Percentiles rank a stretch among this genome's conserved stretches.
phyloP scores from a whole-genome alignment of 92 coral and sea anemone genomes.

The Palythoa caribaeorum region DNA sequence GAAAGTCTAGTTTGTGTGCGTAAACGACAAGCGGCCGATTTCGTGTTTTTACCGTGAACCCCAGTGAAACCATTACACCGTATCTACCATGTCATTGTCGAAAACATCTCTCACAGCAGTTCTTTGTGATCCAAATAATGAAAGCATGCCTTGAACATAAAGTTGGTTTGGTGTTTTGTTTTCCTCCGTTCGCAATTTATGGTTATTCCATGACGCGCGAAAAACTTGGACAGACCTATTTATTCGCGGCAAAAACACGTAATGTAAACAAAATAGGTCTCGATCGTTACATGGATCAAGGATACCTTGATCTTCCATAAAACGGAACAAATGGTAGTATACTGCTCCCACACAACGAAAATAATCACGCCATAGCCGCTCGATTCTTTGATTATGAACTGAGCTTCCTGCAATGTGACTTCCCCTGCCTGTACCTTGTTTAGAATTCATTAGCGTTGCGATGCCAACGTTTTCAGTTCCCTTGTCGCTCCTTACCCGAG shows the following conservation, averaged over 20 bases:
- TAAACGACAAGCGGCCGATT: too few relatives aligned
- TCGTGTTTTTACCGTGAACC: too few relatives aligned
- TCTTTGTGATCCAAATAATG: background rate
- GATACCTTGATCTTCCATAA: slow-evolving; percentile 7
- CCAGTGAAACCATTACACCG: too few relatives aligned
- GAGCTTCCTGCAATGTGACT: slow-evolving; percentile 67
- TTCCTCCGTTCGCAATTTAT: slow-evolving; percentile 24
- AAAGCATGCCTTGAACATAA: slow-evolving; percentile 8
- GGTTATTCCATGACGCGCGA: slow-evolving; percentile 26
- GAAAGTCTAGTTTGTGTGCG: too few relatives aligned
- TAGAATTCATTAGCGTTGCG: slow-evolving; percentile 43
- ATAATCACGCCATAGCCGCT: slow-evolving; percentile 61
- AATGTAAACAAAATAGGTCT: slow-evolving; percentile 9
- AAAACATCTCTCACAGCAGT: slow-evolving; percentile 24
- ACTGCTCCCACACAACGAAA: slow-evolving; percentile 54
- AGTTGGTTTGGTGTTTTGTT: slow-evolving; percentile 34
- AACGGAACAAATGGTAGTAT: slow-evolving; percentile 38
- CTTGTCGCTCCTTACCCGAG: slow-evolving; percentile 51
- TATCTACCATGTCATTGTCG: background rate
- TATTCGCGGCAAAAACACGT: slow-evolving; percentile 14
- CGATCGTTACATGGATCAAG: slow-evolving; percentile 7
- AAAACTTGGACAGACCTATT: background rate
- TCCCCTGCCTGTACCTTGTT: slow-evolving; percentile 49
- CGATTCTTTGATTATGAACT: slow-evolving; percentile 58
- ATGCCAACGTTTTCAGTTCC: slow-evolving; percentile 52